Base-by-base conservation (phyloP, 2,113 vertebrate species). In the Dolichallabes microphthalmus region DNA sequence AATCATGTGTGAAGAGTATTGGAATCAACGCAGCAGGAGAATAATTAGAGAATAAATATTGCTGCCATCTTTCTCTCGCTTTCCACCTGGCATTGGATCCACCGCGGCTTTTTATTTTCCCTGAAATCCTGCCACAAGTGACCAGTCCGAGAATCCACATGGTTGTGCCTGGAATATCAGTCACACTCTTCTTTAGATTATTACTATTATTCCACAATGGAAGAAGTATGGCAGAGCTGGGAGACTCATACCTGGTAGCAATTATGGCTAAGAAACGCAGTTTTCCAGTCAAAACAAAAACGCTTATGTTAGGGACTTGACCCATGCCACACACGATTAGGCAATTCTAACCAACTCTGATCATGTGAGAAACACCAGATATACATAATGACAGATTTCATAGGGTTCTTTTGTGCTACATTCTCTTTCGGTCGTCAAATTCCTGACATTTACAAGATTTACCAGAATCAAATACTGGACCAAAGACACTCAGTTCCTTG, bases 211-310 rank as follows among this genome's bases (percentile, higher is more conserved):
- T 63, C 10, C 15, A 66, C 27, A 64, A 52, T 35, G 13, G 17
- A n/a, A 25, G 71, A 50, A 14, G 71, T 52, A 52, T 14, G 71
- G 73, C n/a, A 27, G 60, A 30, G 71, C 57, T 63, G 57, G 25
- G 17, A 25, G 73, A 45, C 3, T 17, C 45, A 10, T 22, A 13
- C 14, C 25, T 5, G 17, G 39, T 66, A 53, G 45, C 58, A 53
- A 15, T 84, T 64, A 50, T 45, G 35, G 32, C 15, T 19, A 57
- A 79, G 53, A 11, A 22, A 35, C 15, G 11, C 55, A 2, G 30
- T 9, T 63, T 63, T 63, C 45, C 53, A 79, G 76, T 79, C 76
- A 78, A 58, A 78, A 78, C 76, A 78, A 19, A 58, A 50, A 14
- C 35, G 13, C 20, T 76, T 78, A 30, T 55, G 17, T 27, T 25